phyloP scores from a whole-genome alignment of 2,113 vertebrate genomes.

The Thamnaconus septentrionalis region DNA sequence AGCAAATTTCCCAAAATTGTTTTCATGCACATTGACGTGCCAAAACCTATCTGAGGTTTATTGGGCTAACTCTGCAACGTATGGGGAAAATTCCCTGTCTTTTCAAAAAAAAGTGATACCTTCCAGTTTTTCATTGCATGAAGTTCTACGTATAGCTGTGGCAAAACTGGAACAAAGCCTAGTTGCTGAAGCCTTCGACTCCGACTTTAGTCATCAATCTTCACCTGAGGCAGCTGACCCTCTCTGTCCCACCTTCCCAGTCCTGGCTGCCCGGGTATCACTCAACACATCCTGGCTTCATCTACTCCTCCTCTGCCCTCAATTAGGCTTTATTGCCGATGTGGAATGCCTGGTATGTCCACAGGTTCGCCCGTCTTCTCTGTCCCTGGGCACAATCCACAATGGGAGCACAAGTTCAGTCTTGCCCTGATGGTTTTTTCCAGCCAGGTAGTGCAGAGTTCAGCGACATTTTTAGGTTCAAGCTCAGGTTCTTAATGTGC shows the following conservation, averaged over 20 bases:
- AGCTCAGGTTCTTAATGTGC: too few relatives aligned
- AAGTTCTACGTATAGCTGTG: too few relatives aligned
- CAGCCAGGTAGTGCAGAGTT: conserved; percentile 23
- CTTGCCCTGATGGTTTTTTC: conserved; percentile 54
- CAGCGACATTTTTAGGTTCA: conserved; percentile 2
- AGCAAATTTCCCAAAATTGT: conserved; percentile 13
- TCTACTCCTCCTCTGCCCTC: conserved; percentile 44
- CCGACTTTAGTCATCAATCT: conserved; percentile 22
- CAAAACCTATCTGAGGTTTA: too few relatives aligned
- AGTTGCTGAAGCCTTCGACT: too few relatives aligned
- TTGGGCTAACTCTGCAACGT: too few relatives aligned
- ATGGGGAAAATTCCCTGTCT: too few relatives aligned
- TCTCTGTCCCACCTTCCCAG: conserved; percentile 20
- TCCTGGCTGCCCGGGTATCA: conserved; percentile 63
- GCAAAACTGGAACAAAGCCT: too few relatives aligned
- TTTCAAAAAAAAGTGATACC: too few relatives aligned
- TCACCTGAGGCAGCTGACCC: conserved; percentile 17
- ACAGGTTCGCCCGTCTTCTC: conserved; percentile 57
- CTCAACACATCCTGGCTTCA: conserved; percentile 59
- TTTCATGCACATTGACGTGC: too few relatives aligned
- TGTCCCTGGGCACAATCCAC: conserved; percentile 51
- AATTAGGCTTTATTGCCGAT: conserved; percentile 67
- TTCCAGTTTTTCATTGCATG: too few relatives aligned
- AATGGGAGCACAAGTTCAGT: conserved; percentile 44
- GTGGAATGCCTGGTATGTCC: conserved; percentile 73